These are phyloP conservation scores for Bufo bufo DNA, from an alignment of 2,113 vertebrate genomes.

Conservation along the genomic window DNA sequence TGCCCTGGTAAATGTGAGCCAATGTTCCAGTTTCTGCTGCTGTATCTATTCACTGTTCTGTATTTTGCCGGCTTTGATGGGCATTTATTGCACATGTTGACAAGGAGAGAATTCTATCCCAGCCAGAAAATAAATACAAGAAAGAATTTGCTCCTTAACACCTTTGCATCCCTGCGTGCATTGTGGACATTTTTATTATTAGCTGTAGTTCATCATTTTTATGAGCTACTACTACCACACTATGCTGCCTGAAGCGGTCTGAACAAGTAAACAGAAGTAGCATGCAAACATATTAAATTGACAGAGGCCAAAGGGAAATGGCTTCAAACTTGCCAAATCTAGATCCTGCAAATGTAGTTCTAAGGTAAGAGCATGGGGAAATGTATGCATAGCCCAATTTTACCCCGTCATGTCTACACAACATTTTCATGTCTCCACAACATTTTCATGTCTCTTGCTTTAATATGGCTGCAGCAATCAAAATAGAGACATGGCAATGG, in stretches of 20 bases:
- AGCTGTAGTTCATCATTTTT: constrained; percentile 33
- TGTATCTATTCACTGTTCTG: background rate
- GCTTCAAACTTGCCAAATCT: background rate
- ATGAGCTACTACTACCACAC: background rate
- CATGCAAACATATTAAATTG: constrained; percentile 4
- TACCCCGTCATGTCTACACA: background rate
- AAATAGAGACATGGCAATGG: background rate
- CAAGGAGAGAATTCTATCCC: constrained; percentile 15
- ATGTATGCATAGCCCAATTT: background rate
- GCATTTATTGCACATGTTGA: constrained; percentile 7
- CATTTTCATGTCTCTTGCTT: background rate
- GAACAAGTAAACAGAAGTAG: constrained; percentile 27
- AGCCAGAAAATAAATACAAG: constrained; percentile 15
- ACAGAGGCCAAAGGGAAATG: constrained; percentile 28
- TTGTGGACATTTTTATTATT: constrained; percentile 24
- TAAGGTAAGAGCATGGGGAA: background rate
- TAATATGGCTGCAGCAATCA: too few species aligned
- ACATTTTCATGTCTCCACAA: background rate
- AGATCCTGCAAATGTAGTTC: background rate
- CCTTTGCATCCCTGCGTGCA: constrained; percentile 26
- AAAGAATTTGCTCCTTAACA: constrained; percentile 28
- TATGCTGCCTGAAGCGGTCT: constrained; percentile 8
- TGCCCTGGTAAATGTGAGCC: too few species aligned
- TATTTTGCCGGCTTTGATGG: background rate
- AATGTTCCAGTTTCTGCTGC: background rate